phyloP scores from a whole-genome alignment of 1,140 invertebrate species.

The Scaptomyza montana region DNA sequence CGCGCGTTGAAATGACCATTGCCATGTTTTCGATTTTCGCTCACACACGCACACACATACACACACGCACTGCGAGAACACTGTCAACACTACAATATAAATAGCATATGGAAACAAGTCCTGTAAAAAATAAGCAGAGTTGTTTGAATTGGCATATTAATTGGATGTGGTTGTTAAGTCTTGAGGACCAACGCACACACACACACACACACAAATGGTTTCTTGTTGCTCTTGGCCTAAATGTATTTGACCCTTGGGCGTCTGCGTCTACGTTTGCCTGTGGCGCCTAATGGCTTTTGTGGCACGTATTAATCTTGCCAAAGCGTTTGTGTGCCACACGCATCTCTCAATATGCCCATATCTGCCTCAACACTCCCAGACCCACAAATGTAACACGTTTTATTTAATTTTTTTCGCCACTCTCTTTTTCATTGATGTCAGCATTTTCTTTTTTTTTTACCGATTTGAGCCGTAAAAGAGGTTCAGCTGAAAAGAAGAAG shows the following conservation, averaged over 20 bases:
- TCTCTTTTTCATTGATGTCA: conserved; percentile 54
- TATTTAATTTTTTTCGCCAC: conserved; percentile 63
- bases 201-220: conserved; percentile 60
- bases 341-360: conserved; percentile 26
- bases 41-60: conserved; percentile 15
- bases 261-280: not conserved
- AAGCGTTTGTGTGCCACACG: conserved; percentile 56
- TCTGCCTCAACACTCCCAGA: conserved; percentile 5
- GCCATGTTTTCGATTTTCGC: conserved; percentile 84
- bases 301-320: conserved; percentile 73
- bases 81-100: conserved; percentile 23
- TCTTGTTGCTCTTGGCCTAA: conserved; percentile 21
- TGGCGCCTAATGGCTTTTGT: conserved; percentile 70
- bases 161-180: conserved; percentile 33
- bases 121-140: conserved; percentile 49
- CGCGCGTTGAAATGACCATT: conserved; percentile 86
- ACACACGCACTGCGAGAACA: conserved; percentile 16
- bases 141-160: conserved; percentile 52
- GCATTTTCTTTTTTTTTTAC: conserved; percentile 64
- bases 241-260: conserved; percentile 65
- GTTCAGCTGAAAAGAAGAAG: conserved; percentile 64
- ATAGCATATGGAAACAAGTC: conserved; percentile 40
- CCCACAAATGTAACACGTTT: conserved; percentile 80
- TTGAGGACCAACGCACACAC: conserved; percentile 32
- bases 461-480: conserved; percentile 67